Evolutionary conservation across 1,140 invertebrate genomes (phyloP), one percentile per base, ranked within the genome.

Genomic region (Nylanderia fulva): DNA sequence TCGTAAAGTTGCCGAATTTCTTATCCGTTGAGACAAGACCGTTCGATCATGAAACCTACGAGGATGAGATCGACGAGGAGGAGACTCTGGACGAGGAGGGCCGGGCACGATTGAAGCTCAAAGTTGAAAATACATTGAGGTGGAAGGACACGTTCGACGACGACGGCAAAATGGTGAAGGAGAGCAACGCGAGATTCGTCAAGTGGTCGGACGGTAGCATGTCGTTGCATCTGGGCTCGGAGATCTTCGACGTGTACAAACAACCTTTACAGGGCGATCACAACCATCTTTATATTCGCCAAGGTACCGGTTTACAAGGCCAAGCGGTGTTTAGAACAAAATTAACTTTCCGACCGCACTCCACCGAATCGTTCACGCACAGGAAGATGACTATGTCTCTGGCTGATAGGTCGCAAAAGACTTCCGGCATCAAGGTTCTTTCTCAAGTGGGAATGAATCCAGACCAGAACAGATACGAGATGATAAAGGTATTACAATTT

Each of bases 41-140:
- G 0, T 99, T 99, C 93, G 99, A 99, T 94, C 96, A 97, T 0
- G 97, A 97, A 84, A 98, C 98, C 0, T 99, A 99, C 94, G 99
- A 99, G 95, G 99, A 99, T 95, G 99, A 99, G 95, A 98, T 99
- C 88, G 99, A 99, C 92, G 99, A 99, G 91, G 99, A 99, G 94
- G 99, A 99, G 95, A 98, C 98, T 0, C 95, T 99, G 68, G 99
- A 99, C 94, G 99, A 99, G 93, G 99, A 99, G 96, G 99, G 99
- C 91, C 95, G 99, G 85, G 98, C 98, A n/a, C 96, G 97, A 75
- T 94, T 98, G 45, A 99, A 99, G 94, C 93, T 99, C 15, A 98
- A 98, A 95, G 99, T 99, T 8, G 99, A 99, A 95, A 99, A 99
- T 93, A 99, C 99, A 0, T 98, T 99, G 60, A 96, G 99, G 61